Evolutionary conservation across 2,113 vertebrate species (phyloP).

Genomic region (Megaleporinus macrocephalus): DNA sequence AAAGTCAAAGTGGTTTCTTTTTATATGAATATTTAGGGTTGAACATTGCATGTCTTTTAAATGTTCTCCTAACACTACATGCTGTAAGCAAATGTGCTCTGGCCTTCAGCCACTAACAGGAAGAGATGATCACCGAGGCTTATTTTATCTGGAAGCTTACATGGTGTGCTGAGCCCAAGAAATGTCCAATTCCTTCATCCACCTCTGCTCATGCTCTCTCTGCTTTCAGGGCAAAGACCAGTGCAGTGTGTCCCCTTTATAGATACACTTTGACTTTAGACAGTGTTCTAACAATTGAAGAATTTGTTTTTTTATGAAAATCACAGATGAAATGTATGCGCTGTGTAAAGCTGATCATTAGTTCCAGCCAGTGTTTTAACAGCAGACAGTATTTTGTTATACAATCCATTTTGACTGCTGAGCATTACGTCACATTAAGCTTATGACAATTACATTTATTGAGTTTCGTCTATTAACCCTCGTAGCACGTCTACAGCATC

Average conservation of each 20-base stretch:
- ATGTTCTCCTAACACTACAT: not conserved
- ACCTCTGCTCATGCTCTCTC: not conserved
- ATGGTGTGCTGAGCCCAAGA: not conserved
- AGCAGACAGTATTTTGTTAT: not conserved
- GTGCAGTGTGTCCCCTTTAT: not conserved
- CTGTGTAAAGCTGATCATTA: not conserved
- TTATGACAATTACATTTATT: not conserved
- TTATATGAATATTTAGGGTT: not conserved
- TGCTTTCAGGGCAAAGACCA: not conserved
- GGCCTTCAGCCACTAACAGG: not conserved
- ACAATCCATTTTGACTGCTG: not conserved
- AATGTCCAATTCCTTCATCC: not conserved
- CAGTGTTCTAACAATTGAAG: not conserved
- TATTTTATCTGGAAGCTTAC: constrained; percentile 2
- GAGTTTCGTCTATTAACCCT: not conserved
- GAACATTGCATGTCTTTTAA: not conserved
- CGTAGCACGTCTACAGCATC: not conserved
- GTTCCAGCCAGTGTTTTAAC: not conserved
- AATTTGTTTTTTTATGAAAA: no score
- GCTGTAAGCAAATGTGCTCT: not conserved
- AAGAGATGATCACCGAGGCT: constrained; percentile 1
- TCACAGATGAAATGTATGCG: no score
- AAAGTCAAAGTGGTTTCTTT: not conserved
- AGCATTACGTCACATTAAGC: not conserved
- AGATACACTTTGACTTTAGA: not conserved